phyloP scores from a whole-genome alignment of 2,888 invertebrate species.

The Leucophenga montana region DNA sequence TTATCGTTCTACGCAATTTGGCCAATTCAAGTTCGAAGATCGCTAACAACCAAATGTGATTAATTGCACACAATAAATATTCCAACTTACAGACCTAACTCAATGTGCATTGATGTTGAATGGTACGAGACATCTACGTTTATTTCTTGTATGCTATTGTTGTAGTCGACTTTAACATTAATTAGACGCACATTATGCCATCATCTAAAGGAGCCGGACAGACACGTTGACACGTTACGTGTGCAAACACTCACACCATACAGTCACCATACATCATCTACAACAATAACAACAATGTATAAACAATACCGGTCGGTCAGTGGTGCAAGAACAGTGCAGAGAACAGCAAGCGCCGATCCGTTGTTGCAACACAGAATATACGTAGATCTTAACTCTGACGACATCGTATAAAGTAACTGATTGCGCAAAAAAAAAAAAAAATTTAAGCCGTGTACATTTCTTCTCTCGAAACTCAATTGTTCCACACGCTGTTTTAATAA shows the following conservation, averaged over 20 bases:
- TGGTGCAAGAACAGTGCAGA: neutral
- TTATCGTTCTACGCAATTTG: too few relatives aligned
- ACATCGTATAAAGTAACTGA: neutral
- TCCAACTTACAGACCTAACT: too few relatives aligned
- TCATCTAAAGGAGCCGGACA: neutral
- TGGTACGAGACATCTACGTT: too few relatives aligned
- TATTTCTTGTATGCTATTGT: too few relatives aligned
- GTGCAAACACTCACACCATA: slow-evolving; percentile 5
- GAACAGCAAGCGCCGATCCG: neutral
- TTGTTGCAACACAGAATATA: neutral
- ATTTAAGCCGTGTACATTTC: neutral
- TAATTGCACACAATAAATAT: too few relatives aligned
- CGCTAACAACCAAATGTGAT: too few relatives aligned
- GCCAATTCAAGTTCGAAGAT: too few relatives aligned
- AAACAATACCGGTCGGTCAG: too few relatives aligned
- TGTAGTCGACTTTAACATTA: neutral
- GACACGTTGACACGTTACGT: slow-evolving; percentile 10
- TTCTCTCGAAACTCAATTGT: neutral
- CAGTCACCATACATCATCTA: neutral
- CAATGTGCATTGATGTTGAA: neutral
- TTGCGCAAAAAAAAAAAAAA: neutral
- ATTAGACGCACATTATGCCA: neutral
- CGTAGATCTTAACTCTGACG: neutral
- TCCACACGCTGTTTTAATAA: neutral
- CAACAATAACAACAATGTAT: too few relatives aligned